Evolutionary conservation across 2,888 invertebrate species (phyloP).

Genomic region (Nemurella pictetii): DNA sequence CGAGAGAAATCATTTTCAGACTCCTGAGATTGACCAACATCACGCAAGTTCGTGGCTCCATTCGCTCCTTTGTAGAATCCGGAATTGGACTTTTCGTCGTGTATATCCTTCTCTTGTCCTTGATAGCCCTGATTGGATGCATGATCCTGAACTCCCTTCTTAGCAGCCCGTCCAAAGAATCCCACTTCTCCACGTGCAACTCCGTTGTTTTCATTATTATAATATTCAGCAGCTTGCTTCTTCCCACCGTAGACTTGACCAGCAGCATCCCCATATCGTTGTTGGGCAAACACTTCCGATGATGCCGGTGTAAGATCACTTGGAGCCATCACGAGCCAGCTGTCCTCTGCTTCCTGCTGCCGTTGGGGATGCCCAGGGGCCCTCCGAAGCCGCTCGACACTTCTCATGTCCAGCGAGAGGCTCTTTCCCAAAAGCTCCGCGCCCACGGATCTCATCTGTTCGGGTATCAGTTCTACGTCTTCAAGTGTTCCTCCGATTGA

Average conservation of each 20-base stretch:
- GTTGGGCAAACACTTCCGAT: conserved; percentile 28
- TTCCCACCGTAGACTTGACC: conserved; percentile 29
- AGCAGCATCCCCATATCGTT: conserved; percentile 10
- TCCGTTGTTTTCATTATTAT: conserved; percentile 30
- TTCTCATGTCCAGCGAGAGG: neutral
- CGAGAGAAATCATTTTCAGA: conserved; percentile 40
- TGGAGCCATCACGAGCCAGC: neutral
- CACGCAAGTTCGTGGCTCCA: conserved; percentile 37
- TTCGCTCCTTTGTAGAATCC: conserved; percentile 35
- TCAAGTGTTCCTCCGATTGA: conserved; percentile 13
- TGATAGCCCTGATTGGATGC: conserved; percentile 31
- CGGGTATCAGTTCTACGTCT: conserved; percentile 34
- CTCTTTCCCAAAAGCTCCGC: conserved; percentile 11
- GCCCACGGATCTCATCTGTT: conserved; percentile 22
- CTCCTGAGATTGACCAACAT: conserved; percentile 38
- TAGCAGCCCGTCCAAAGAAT: conserved; percentile 38
- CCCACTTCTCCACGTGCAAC: conserved; percentile 36
- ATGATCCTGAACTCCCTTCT: conserved; percentile 29
- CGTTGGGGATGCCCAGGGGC: neutral
- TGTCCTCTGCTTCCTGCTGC: neutral
- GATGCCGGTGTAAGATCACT: conserved; percentile 20
- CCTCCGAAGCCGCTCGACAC: neutral
- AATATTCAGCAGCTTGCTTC: conserved; percentile 14
- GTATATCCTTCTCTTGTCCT: conserved; percentile 28
- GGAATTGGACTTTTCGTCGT: conserved; percentile 24